Base-by-base conservation (phyloP, 2,113 vertebrate genomes). In the Gasterosteus nipponicus region DNA sequence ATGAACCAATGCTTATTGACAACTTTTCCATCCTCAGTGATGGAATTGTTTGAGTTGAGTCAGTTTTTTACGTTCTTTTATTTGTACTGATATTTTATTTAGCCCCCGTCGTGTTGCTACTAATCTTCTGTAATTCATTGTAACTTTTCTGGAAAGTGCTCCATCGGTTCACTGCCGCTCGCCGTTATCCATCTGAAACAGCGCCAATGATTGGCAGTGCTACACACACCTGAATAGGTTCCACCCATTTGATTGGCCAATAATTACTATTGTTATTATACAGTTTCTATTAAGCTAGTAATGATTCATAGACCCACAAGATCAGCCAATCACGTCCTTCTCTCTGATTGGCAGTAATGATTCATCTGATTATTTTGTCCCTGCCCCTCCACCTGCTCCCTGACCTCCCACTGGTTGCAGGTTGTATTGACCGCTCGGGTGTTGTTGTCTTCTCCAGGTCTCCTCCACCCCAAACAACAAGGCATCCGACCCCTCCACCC, bases 391-490 rank as follows among this genome's bases (percentile, higher is more conserved):
- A 62, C 66, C 78, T 74, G 31, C 53, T 75, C 22, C 22, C 22
- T 26, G 22, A 26, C 22, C 58, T 33, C 81, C 44, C 69, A 66
- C 69, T 66, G 56, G 0, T 10, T 64, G 74, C 81, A 86, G 80
- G 65, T 80, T 88, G 67, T 88, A 86, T 86, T 93, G 86, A 93
- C 85, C 81, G 60, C 81, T 59, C 33, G 89, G 84, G 61, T 91
- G 85, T 33, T 57, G 78, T 93, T 94, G 89, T 94, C 87, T 94
- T 90, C 80, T 14, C 72, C 92, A 94, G 93, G 93, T 91, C 74
- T 91, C 92, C 80, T 89, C 93, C 89, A 82, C 86, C 86, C 87
- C 80, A 89, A 93, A 90, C 91, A 93, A 85, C 92, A 93, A 91
- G 93, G 81, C 92, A 79, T 80, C 92, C 39, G 92, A 92, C 76